These are phyloP conservation scores for Zoanthus solanderi DNA, from an alignment of 92 coral and sea anemone species.

Conservation along the genomic window DNA sequence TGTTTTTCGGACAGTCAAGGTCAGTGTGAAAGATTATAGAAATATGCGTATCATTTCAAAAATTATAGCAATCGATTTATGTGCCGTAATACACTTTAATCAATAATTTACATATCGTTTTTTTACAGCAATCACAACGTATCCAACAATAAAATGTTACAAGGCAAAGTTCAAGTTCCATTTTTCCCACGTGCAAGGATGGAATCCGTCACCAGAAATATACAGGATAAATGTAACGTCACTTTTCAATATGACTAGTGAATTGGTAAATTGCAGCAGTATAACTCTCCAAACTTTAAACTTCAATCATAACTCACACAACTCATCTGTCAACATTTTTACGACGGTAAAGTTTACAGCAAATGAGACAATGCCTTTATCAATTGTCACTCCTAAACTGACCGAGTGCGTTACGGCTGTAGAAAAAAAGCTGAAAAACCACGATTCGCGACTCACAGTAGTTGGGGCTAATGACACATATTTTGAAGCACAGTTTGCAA, in stretches of 20 bases:
- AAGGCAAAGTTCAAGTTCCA: not conserved
- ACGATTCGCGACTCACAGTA: not conserved
- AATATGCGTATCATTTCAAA: too few relatives aligned
- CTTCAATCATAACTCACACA: not conserved
- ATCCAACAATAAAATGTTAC: not conserved
- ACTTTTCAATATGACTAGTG: not conserved
- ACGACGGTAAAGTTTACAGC: not conserved
- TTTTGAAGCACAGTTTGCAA: not conserved
- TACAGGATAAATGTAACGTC: not conserved
- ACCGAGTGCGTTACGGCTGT: not conserved
- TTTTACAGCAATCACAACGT: not conserved
- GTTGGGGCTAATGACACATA: not conserved
- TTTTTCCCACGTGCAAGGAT: not conserved
- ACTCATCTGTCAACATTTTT: not conserved
- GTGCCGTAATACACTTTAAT: too few relatives aligned
- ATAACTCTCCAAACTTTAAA: not conserved
- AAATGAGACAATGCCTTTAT: not conserved
- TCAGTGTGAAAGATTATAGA: too few relatives aligned
- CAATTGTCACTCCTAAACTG: not conserved
- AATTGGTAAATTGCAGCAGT: not conserved
- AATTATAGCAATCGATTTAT: too few relatives aligned
- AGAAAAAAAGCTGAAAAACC: not conserved
- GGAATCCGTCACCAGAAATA: not conserved
- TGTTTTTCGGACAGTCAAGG: too few relatives aligned
- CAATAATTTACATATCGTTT: too few relatives aligned